Evolutionary conservation across 2,113 vertebrate genomes (phyloP), one percentile per base, ranked within the genome.

Genomic region (Prochilodus magdalenae): DNA sequence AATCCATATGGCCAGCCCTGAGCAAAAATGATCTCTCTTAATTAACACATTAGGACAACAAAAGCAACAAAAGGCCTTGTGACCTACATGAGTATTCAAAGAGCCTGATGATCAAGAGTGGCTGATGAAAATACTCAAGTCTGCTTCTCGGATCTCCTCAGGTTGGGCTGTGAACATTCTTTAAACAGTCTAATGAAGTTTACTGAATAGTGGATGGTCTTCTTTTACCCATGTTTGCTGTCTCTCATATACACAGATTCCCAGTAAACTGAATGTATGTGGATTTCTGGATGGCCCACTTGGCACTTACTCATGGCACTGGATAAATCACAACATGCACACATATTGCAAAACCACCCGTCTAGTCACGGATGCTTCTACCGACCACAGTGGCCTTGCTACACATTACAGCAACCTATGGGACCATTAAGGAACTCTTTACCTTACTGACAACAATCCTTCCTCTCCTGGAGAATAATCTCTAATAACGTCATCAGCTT

Each of bases 1-100:
- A 26, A 84, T 91, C 90, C 91, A 92, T 92, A 93, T 92, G 91
- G 90, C 70, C 22, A 70, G 86, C 88, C 88, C 80, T 36, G 5
- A 90, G 91, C 87, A 84, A 86, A 86, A 90, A 80, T 10, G 83
- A 81, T 62, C 77, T 83, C 1, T 0, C 71, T 87, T 86, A 83
- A 90, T 91, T 88, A 90, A 89, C 88, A 84, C 88, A 85, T 87
- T 72, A 87, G 84, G n/a, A n/a, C n/a, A n/a, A n/a, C n/a, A n/a
- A n/a, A 87, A 89, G 80, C 71, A 73, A 63, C 6, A 79, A 55
- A 72, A 86, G 76, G 67, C 74, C 70, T n/a, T 51, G 75, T 78
- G 65, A 83, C 78, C 76, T 76, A 77, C 62, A 80, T 79, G 36
- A 72, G 86, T 82, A 75, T 86, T 8, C 65, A 51, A 85, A 73